phyloP scores from a whole-genome alignment of 1,140 invertebrate species.

The Dendrolimus kikuchii region DNA sequence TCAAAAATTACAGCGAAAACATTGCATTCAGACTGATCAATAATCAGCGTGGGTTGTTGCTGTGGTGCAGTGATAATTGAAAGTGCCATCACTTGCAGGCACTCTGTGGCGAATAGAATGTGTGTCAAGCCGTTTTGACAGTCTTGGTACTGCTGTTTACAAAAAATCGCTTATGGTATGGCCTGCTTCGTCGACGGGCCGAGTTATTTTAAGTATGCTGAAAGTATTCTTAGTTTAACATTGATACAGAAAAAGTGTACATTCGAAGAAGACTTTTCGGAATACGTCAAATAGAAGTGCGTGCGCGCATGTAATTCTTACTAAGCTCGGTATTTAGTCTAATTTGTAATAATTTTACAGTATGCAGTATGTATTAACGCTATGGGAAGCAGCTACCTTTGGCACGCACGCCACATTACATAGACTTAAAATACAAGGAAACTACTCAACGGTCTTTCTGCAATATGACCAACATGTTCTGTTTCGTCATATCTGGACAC shows the following conservation, averaged over 20 bases:
- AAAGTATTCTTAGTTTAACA: not conserved
- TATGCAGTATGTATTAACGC: constrained; percentile 15
- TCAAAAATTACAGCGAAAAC: constrained; percentile 41
- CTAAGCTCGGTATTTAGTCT: constrained; percentile 19
- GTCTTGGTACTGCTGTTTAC: constrained; percentile 42
- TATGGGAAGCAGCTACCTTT: constrained; percentile 25
- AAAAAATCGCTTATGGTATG: constrained; percentile 19
- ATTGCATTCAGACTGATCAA: constrained; percentile 48
- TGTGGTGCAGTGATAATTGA: constrained; percentile 60
- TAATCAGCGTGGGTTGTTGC: constrained; percentile 35
- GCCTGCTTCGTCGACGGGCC: not conserved
- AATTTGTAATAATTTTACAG: constrained; percentile 31
- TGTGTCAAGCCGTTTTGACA: constrained; percentile 62
- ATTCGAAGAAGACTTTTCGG: no score
- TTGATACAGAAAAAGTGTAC: no score
- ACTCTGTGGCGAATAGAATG: constrained; percentile 50
- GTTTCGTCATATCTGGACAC: constrained; percentile 62
- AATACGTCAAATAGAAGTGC: no score
- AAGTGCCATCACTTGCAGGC: constrained; percentile 56
- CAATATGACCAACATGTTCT: constrained; percentile 47
- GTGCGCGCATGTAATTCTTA: no score
- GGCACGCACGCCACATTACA: constrained; percentile 58
- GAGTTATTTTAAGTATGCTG: not conserved
- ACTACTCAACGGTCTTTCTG: constrained; percentile 37
- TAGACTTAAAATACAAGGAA: constrained; percentile 39